Evolutionary conservation across 2,888 invertebrate species (phyloP), one percentile per base, ranked within the genome.

Genomic region (Neoascia interrupta): DNA sequence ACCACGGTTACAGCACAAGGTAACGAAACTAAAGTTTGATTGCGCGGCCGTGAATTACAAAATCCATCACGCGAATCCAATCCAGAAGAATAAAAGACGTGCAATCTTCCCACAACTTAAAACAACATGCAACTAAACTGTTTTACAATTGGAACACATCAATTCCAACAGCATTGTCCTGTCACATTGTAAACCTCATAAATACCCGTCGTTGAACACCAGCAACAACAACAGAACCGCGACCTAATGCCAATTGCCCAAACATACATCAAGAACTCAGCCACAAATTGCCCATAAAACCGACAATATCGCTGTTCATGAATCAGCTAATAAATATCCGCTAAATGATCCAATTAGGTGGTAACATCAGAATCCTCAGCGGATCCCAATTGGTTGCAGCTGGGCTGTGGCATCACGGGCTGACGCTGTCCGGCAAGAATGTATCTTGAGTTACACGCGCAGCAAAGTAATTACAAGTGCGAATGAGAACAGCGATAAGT

Each of bases 261-360:
- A 43, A 43, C 45, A 68, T 68, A 53, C 53, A 74, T 74, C 53
- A 53, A 68, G 39, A 74, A 41, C 60, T 34, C 53, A 60, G 74
- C 60, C 60, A 66, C 66, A 66, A 73, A 73, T 66, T 66, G 72
- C 58, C 66, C 73, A 73, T 66, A 66, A 60, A 73, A 53, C 68
- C 68, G 53, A 37, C 51, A 74, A 68, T 73, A 73, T 58, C 51
- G 60, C 60, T 68, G 53, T 60, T 53, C 66, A 68, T 74, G 53
- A 68, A 68, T 53, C 74, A 74, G 68, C 74, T 68, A 68, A 74
- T 74, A 74, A 74, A 74, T 74, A 68, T 74, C 60, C 37, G 74
- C 36, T 68, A 68, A 74, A 68, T 60, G 74, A 68, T 74, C 74
- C 74, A 74, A 68, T 74, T 74, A 74, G 74, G 74, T 74, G 74